Base-by-base conservation (phyloP, 2,888 invertebrate genomes). In the Dione juno region DNA sequence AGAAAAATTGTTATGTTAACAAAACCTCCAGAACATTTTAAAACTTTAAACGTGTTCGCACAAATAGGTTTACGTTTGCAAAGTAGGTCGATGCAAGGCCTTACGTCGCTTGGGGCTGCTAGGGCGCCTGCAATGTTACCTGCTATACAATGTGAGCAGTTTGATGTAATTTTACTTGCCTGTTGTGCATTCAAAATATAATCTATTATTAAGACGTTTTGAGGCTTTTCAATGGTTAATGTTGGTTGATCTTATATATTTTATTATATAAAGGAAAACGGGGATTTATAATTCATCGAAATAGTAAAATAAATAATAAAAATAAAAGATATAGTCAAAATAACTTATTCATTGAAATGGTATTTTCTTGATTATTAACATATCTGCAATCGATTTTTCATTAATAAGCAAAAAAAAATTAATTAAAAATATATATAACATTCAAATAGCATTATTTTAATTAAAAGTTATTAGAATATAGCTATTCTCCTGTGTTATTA, bases 71-170 rank as follows among this genome's bases (percentile, higher is more conserved):
- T 72, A 69, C 67, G 67, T 69, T 69, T 69, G 67, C 65, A 66
- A 74, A 74, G 74, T 74, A 71, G 71, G 71, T 71, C 71, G 71
- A 69, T 63, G 70, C 48, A 48, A 74, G 71, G 68, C 71, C 68
- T 43, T 52, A 59, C 64, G 41, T 28, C 67, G 73, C 61, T 64
- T 13, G 54, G 58, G 71, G 74, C 69, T 69, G 74, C 65, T 70
- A 66, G 70, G 64, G 54, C 65, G 43, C 67, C 69, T 72, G 72
- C 74, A 61, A 69, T 64, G 69, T 67, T 70, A 67, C 71, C 69
- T 73, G 64, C 61, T 52, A 35, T 70, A 69, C 52, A 66, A 53
- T 72, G 57, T 70, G 63, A 72, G 63, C 57, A 57, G 67, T 67
- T 72, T 70, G 41, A 64, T 63, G 66, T 69, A 50, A 69, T 69